These are phyloP conservation scores for Plectus sambesii DNA, from an alignment of 1,140 invertebrate species.

Conservation along the genomic window DNA sequence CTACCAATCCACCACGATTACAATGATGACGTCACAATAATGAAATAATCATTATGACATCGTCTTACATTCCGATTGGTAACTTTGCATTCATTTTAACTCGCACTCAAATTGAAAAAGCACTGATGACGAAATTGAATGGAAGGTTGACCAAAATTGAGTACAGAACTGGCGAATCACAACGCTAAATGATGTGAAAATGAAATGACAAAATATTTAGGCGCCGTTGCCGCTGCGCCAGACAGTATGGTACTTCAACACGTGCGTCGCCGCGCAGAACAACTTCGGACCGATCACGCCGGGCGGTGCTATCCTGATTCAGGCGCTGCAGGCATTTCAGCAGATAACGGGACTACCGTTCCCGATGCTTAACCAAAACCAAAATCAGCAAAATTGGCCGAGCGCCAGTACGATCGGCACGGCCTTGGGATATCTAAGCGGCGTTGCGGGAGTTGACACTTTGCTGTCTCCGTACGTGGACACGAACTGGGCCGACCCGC, in stretches of 20 bases:
- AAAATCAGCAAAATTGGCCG: slow-evolving; percentile 9
- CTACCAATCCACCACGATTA: too few species aligned
- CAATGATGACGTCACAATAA: too few species aligned
- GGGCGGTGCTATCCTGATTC: too few species aligned
- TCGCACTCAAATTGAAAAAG: slow-evolving; percentile 1
- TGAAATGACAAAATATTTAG: too few species aligned
- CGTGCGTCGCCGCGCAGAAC: slow-evolving; percentile 13
- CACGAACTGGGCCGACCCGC: slow-evolving; percentile 35
- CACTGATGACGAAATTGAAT: slow-evolving; percentile 5
- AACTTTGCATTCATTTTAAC: slow-evolving; percentile 1
- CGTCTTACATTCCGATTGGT: background rate
- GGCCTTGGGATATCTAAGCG: slow-evolving; percentile 25
- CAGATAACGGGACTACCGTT: too few species aligned
- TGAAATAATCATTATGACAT: too few species aligned
- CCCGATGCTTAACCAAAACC: slow-evolving; percentile 23
- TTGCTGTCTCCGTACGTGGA: slow-evolving; percentile 25
- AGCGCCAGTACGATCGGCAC: too few species aligned
- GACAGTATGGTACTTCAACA: slow-evolving; percentile 17
- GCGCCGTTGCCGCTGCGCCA: too few species aligned
- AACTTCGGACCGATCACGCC: too few species aligned
- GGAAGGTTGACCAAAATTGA: too few species aligned
- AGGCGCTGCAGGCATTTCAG: too few species aligned
- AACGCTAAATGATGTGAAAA: slow-evolving; percentile 1
- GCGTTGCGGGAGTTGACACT: slow-evolving; percentile 21
- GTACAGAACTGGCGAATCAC: too few species aligned